Base-by-base conservation (phyloP, 2,888 invertebrate species). In the Acanthoscelides obtectus region DNA sequence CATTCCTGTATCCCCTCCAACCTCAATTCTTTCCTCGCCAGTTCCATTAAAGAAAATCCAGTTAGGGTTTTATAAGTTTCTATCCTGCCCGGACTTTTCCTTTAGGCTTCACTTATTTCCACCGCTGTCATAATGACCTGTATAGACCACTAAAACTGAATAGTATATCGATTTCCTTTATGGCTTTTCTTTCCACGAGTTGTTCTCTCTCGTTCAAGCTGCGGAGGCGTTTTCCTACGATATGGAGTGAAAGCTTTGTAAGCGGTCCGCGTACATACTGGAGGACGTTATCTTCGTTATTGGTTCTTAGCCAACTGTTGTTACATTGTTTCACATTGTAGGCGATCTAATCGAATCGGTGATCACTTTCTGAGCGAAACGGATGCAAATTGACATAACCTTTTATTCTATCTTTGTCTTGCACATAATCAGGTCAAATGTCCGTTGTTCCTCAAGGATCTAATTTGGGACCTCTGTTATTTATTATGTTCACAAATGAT, bases 61-160 rank as follows among this genome's bases (percentile, higher is more conserved):
- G 79, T 80, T 80, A 79, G 75, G 75, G 79, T 80, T 77, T 78
- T 78, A 79, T 81, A 80, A 80, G 79, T 79, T 80, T 84, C 83
- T 84, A 81, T 82, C 80, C 79, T 69, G 68, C 66, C 22, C 69
- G 71, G 68, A 73, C 73, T 74, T 73, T 72, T 72, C 71, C 69
- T 72, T 69, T 67, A 69, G 66, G 75, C 68, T 74, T 75, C 77
- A 74, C 75, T 78, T 78, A 77, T 77, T 77, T 72, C 70, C 74
- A 70, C 73, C 71, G 75, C 74, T 78, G 73, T 77, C 76, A 78
- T 78, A 77, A 78, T 74, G 75, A 75, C 75, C 73, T 72, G 72
- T 71, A 71, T 72, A 73, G 72, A 74, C 74, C 76, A 75, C 76
- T 76, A 75, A 73, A 76, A 76, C 74, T 75, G 72, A 76, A 77